Conservation (phyloP, 2,797 vertebrate species). For the Iguana delicatissima region DNA sequence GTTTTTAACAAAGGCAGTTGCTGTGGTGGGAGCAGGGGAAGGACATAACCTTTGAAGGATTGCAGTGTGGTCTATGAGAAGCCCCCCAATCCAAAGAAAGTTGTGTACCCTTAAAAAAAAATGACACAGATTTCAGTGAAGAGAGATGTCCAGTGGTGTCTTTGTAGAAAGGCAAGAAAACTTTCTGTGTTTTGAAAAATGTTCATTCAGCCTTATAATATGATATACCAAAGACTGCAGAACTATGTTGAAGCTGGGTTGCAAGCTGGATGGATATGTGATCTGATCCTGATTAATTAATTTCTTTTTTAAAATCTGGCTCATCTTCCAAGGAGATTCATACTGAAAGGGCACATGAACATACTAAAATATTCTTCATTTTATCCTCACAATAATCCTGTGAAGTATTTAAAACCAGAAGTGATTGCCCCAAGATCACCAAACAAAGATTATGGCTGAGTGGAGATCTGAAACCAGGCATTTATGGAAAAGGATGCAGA, state of each 20-base stretch:
- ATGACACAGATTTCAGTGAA: neutral
- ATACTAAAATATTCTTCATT: neutral
- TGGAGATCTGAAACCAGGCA: neutral
- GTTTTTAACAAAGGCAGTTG: too few species aligned
- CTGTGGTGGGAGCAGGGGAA: too few species aligned
- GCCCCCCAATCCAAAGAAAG: too few species aligned
- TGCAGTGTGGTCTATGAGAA: too few species aligned
- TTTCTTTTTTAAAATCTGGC: neutral
- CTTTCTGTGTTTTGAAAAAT: neutral
- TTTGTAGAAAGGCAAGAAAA: neutral
- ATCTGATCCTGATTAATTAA: neutral
- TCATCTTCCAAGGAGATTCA: neutral
- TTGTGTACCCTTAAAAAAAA: too few species aligned
- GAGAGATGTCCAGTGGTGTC: neutral
- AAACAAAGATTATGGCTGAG: neutral
- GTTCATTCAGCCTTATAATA: neutral
- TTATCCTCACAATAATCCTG: neutral
- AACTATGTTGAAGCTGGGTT: neutral
- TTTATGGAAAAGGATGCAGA: neutral
- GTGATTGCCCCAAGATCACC: neutral
- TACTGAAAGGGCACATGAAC: neutral
- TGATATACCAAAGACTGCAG: neutral
- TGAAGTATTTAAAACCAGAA: neutral
- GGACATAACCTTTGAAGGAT: too few species aligned
- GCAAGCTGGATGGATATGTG: neutral